These are phyloP conservation scores for Aethina tumida DNA, from an alignment of 1,140 invertebrate genomes.

Conservation along the genomic window DNA sequence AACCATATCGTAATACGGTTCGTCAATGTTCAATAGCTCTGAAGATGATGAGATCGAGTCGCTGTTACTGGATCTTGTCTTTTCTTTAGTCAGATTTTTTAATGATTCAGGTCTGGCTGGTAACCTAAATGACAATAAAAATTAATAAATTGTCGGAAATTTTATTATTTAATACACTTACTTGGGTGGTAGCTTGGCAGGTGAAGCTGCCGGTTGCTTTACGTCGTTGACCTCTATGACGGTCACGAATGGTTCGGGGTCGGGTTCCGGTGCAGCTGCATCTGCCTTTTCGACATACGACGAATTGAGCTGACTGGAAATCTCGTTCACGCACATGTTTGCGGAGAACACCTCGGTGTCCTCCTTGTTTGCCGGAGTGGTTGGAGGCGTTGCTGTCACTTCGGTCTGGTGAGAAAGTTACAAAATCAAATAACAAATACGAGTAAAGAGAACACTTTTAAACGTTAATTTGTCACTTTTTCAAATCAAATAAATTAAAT, in stretches of 20 bases:
- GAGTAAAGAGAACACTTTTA: no score
- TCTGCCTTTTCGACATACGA: slow-evolving; percentile 25
- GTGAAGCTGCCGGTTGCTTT: slow-evolving; percentile 34
- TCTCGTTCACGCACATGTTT: slow-evolving; percentile 54
- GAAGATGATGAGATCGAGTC: slow-evolving; percentile 36
- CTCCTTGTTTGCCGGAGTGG: slow-evolving; percentile 33
- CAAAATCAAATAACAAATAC: no score
- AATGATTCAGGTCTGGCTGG: slow-evolving; percentile 48
- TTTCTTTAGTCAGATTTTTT: slow-evolving; percentile 38
- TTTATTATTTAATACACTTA: slow-evolving; percentile 15
- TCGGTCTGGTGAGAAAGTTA: background rate
- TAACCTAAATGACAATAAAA: slow-evolving; percentile 37
- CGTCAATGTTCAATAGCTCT: slow-evolving; percentile 46
- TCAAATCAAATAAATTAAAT: no score
- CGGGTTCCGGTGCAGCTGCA: slow-evolving; percentile 39
- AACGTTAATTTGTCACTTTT: no score
- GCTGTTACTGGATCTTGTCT: slow-evolving; percentile 19
- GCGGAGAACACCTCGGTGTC: slow-evolving; percentile 38
- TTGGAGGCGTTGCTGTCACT: slow-evolving; percentile 18
- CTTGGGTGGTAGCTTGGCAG: slow-evolving; percentile 31
- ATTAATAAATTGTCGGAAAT: background rate
- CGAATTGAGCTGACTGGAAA: slow-evolving; percentile 45
- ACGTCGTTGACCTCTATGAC: slow-evolving; percentile 77
- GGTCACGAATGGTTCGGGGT: slow-evolving; percentile 59
- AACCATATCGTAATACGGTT: slow-evolving; percentile 76